Conservation (phyloP, 92 coral and sea anemone species). For the Zoanthus solanderi region DNA sequence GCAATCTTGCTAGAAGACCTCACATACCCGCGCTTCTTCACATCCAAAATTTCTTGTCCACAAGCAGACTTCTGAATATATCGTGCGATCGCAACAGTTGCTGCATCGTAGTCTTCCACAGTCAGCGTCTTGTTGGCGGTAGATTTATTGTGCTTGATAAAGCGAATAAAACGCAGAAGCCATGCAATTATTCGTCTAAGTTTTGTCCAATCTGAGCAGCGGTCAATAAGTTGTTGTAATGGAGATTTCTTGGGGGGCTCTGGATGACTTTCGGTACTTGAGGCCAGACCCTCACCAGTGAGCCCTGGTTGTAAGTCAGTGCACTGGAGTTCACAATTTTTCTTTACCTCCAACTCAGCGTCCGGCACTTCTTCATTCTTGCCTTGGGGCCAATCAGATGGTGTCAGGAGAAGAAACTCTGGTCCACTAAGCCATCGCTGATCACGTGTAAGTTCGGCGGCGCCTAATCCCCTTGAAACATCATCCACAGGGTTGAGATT, state of each 20-base stretch:
- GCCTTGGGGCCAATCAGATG: constrained; percentile 59
- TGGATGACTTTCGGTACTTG: neutral
- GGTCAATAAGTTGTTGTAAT: constrained; percentile 54
- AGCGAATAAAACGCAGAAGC: constrained; percentile 61
- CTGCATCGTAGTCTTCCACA: constrained; percentile 60
- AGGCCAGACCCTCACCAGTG: neutral
- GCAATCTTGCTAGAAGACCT: constrained; percentile 68
- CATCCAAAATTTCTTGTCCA: constrained; percentile 46
- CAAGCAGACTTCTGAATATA: constrained; percentile 61
- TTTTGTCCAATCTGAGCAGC: constrained; percentile 75
- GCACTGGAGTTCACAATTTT: constrained; percentile 43
- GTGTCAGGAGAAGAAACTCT: constrained; percentile 60
- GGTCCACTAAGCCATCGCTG: constrained; percentile 73
- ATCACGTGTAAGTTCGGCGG: constrained; percentile 41
- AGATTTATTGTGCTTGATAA: constrained; percentile 31
- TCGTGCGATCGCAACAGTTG: constrained; percentile 55
- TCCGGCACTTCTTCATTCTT: constrained; percentile 21
- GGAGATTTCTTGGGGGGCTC: neutral
- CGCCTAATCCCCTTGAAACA: constrained; percentile 60
- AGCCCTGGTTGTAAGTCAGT: neutral
- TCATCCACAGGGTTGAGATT: constrained; percentile 65
- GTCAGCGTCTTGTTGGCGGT: constrained; percentile 45
- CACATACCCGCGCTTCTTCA: constrained; percentile 44
- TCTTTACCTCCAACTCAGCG: constrained; percentile 40
- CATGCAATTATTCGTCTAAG: constrained; percentile 66